phyloP scores from a whole-genome alignment of 1,140 invertebrate species.

The Philotrypesis tridentata region DNA sequence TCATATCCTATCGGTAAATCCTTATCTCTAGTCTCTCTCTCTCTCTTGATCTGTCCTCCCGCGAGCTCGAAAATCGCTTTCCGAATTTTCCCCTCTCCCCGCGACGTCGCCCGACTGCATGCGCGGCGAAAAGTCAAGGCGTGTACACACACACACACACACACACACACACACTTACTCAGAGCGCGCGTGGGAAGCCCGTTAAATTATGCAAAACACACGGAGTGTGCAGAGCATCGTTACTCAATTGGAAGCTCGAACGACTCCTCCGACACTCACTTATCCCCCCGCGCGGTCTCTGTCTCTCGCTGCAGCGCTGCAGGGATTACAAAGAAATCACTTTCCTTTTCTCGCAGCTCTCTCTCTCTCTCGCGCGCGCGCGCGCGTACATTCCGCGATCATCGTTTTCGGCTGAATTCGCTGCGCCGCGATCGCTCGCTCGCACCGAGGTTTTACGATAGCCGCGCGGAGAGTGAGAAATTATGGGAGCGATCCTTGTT shows the following conservation, averaged over 20 bases:
- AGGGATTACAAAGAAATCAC: neutral
- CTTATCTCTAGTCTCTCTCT: slow-evolving; percentile 11
- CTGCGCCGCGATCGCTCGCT: neutral
- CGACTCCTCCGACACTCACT: neutral
- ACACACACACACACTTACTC: too few relatives aligned
- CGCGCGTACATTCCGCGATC: slow-evolving; percentile 2
- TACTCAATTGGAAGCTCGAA: neutral
- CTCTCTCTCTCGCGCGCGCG: too few relatives aligned
- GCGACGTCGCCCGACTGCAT: slow-evolving; percentile 9
- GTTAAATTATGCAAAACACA: slow-evolving; percentile 1
- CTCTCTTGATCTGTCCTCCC: slow-evolving; percentile 27
- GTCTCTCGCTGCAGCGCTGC: too few relatives aligned
- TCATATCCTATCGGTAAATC: slow-evolving; percentile 28
- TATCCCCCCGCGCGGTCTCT: neutral
- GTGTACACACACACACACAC: too few relatives aligned
- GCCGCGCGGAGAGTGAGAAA: neutral
- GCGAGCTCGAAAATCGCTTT: too few relatives aligned
- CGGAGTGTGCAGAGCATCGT: neutral
- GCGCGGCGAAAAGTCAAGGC: slow-evolving; percentile 24
- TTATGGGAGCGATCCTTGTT: slow-evolving; percentile 40
- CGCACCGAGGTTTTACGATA: neutral
- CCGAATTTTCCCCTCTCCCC: too few relatives aligned
- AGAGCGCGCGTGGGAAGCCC: neutral
- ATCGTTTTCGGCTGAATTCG: slow-evolving; percentile 38
- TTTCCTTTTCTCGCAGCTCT: neutral